Conservation (phyloP, 1,140 invertebrate species). For the Bombus impatiens region DNA sequence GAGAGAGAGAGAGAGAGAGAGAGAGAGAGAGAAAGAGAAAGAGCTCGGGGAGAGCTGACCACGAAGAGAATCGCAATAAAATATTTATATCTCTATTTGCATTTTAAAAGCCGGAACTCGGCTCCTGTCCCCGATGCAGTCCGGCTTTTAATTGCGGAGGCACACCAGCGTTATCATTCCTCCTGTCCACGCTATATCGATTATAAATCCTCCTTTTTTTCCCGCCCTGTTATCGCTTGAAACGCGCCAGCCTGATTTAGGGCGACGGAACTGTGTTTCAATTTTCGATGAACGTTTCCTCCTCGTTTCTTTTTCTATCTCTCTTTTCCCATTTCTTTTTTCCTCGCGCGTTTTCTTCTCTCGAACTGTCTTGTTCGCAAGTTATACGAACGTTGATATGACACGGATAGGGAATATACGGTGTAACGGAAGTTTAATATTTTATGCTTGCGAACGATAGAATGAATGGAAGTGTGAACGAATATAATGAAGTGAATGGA, state of each 20-base stretch:
- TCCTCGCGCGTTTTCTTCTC: background rate
- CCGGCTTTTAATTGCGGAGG: constrained; percentile 45
- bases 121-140: constrained; percentile 47
- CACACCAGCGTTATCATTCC: constrained; percentile 44
- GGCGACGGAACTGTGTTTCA: background rate
- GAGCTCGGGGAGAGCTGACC: constrained; percentile 11
- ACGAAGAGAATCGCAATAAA: constrained; percentile 70
- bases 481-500: background rate
- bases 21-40: background rate
- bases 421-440: background rate
- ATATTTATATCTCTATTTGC: constrained; percentile 77
- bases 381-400: background rate
- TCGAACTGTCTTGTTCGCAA: background rate
- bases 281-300: constrained; percentile 1
- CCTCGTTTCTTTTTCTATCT: background rate
- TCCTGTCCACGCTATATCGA: constrained; percentile 49
- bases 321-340: background rate
- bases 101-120: constrained; percentile 70
- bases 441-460: background rate
- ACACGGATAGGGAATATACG: background rate
- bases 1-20: background rate
- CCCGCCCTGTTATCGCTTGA: constrained; percentile 19
- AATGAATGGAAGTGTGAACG: background rate
- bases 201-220: constrained; percentile 63
- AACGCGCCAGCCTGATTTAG: constrained; percentile 9